A percentile compares a stretch with the other conserved stretches of the same genome.
Conservation (phyloP, 2,113 vertebrate genomes). For the Calyptomena viridis region DNA sequence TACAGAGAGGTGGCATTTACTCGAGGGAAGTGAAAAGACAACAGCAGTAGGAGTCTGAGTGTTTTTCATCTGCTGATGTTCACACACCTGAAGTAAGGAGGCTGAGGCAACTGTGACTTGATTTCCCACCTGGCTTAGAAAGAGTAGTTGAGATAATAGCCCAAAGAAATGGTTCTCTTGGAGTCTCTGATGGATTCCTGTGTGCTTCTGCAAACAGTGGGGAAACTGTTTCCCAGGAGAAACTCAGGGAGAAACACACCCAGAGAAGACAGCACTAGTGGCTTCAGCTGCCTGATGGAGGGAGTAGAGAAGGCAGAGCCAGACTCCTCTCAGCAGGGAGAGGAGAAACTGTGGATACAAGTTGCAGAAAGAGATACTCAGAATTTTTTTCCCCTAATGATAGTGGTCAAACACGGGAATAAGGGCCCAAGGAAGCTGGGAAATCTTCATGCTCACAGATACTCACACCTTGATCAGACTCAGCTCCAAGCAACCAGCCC, state of each 20-base stretch:
- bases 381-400: not conserved
- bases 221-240: not conserved
- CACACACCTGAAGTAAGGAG: accelerated
- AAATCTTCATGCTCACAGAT: not conserved
- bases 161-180: not conserved
- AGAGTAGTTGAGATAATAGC: accelerated
- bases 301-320: not conserved
- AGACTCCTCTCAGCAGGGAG: not conserved
- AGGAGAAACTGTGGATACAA: not conserved
- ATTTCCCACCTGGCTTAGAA: not conserved
- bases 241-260: not conserved
- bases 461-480: not conserved
- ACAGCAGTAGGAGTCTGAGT: not conserved
- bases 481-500: not conserved
- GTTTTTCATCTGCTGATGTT: not conserved
- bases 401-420: not conserved
- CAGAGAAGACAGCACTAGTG: not conserved
- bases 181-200: not conserved
- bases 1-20: not conserved
- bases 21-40: not conserved
- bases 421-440: not conserved
- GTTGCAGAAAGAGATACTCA: not conserved
- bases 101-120: not conserved
- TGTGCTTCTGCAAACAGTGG: not conserved
- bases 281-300: not conserved